Conservation (phyloP, 2,797 vertebrate species). For the Hypotaenidia okinawae region DNA sequence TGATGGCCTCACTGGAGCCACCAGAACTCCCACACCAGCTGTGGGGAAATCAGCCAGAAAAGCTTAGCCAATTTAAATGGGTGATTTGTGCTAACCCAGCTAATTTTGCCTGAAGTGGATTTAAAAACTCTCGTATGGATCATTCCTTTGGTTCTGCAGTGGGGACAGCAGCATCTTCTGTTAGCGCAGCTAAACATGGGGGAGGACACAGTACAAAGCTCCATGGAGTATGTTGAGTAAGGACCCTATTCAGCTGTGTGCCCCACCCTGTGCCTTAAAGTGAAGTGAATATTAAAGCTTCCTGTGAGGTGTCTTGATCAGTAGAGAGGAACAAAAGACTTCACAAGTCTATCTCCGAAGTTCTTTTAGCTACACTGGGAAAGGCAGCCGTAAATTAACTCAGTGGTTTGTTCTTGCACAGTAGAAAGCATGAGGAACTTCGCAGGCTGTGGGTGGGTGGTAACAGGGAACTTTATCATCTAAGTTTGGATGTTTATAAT, state of each 20-base stretch:
- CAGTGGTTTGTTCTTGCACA: background rate
- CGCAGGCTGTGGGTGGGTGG: background rate
- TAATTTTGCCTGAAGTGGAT: constrained; percentile 21
- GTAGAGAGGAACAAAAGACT: background rate
- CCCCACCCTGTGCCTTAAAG: background rate
- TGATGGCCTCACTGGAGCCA: background rate
- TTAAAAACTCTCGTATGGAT: background rate
- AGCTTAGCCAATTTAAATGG: constrained; percentile 17
- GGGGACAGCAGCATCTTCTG: background rate
- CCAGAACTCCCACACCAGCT: background rate
- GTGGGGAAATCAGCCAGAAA: constrained; percentile 38
- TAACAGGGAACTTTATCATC: background rate
- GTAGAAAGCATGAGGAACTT: background rate
- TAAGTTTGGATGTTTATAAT: background rate
- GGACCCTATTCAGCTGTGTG: background rate
- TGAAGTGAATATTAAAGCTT: background rate
- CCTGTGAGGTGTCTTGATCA: background rate
- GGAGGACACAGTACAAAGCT: background rate
- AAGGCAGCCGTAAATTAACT: background rate
- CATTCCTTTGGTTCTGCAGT: background rate
- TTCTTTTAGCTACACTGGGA: background rate
- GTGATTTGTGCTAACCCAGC: constrained; percentile 21
- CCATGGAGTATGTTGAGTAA: background rate
- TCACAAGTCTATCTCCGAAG: background rate
- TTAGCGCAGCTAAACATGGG: background rate